Evolutionary conservation across 2,797 vertebrate species (phyloP), one percentile per base, ranked within the genome.

Genomic region (Gymnothorax reevesii): DNA sequence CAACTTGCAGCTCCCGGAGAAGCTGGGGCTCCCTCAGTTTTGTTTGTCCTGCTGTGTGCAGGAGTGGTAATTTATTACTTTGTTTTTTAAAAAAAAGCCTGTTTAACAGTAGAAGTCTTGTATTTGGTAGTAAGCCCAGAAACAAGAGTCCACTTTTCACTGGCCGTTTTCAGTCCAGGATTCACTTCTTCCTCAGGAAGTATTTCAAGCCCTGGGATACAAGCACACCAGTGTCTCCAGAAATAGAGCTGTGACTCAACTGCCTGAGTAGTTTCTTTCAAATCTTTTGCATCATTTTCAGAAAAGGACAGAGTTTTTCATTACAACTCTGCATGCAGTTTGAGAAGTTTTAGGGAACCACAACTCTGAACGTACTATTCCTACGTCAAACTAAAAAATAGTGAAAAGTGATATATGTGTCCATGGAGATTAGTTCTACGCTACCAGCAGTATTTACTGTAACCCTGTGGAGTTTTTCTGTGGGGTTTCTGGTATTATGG

Each of bases 21-120:
- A 7, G 49, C 17, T 22, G 52, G 9, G 8, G 75, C 52, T 2
- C 49, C 75, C 20, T 42, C 69, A 12, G 3, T 54, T 54, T 55
- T 54, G 49, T 79, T 27, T 54, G 22, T 79, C 33, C 54, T n/a
- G 49, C 49, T 79, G 75, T 54, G 33, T 15, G 5, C 27, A 22
- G 6, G 2, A 33, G 33, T 75, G 27, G 27, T 91, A 87, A 91
- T 90, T 86, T 54, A 75, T 69, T 33, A 0, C n/a, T 66, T 66
- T n/a, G 7, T n/a, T 12, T 3, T 62, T 15, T 62, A 15, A 22
- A 7, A 22, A 64, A 64, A 66, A 7, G n/a, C 7, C 20, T 66
- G 62, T 66, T 66, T 66, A 6, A 66, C 62, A 66, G 0, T 7
- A n/a, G 3, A 66, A n/a, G 7, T 4, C 62, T n/a, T 66, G 20